Base-by-base conservation (phyloP, 2,797 vertebrate species). In the Macrochelys suwanniensis region DNA sequence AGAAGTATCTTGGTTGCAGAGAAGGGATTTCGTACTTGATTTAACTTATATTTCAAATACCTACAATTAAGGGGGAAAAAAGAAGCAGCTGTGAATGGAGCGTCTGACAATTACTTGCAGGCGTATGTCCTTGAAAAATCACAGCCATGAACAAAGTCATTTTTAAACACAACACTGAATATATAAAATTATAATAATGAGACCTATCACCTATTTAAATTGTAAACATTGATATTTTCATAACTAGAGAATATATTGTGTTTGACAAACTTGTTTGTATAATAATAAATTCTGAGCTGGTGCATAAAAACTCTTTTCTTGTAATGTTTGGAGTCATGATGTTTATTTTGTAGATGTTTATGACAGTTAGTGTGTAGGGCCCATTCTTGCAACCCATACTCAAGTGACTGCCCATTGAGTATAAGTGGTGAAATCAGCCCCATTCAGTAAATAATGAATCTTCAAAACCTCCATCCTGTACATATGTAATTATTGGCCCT, bases 211-310 rank as follows among this genome's bases (percentile, higher is more conserved):
- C 92, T 91, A 95, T 95, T 97, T 89, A 97, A 98, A 95, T 92
- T 96, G 96, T 95, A 97, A 97, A 97, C 95, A 95, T 96, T 85
- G 94, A 93, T 98, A 98, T 98, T 98, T 98, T 98, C 98, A 84
- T 98, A 98, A 98, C 92, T 97, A 97, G 96, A 97, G 68, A 95
- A 94, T 97, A 97, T 97, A 97, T 97, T 96, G 97, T 98, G 97
- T 97, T 98, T 98, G 97, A 94, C 50, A 94, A 71, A 97, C 96
- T 97, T 97, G 97, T 98, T 98, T 98, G 97, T 98, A 98, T 96
- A 93, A 96, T 96, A 98, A 98, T 98, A 98, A 98, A 98, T 97
- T 96, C 96, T 95, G 93, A 96, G 80, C 95, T 90, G 97, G 97
- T 98, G 96, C 96, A 56, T 87, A 95, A 85, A 86, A 81, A 37